Conservation (phyloP, 2,888 invertebrate genomes). For the Cephus pulcher region DNA sequence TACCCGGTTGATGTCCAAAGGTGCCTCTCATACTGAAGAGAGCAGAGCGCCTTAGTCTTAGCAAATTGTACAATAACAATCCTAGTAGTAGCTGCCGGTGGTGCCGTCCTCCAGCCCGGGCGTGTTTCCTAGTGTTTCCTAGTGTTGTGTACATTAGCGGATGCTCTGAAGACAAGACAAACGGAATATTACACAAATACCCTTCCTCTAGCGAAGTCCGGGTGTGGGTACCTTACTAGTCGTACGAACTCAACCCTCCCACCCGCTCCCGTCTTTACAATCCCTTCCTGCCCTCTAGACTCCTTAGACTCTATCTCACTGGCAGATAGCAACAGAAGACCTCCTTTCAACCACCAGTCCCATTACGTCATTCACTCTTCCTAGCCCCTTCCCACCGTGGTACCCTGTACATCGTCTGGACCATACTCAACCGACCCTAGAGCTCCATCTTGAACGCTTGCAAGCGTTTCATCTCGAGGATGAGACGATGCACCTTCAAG, state of each 20-base stretch:
- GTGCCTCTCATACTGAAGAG: conserved; percentile 58
- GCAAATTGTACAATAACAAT: conserved; percentile 68
- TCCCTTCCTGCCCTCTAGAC: conserved; percentile 23
- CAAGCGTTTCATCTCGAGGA: conserved; percentile 56
- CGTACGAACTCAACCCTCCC: conserved; percentile 31
- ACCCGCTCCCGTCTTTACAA: conserved; percentile 24
- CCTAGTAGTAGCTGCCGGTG: conserved; percentile 49
- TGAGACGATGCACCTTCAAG: conserved; percentile 48
- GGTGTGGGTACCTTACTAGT: background rate
- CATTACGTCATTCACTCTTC: conserved; percentile 22
- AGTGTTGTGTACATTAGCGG: conserved; percentile 66
- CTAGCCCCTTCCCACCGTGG: background rate
- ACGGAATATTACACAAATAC: conserved; percentile 68
- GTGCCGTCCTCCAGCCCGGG: conserved; percentile 14
- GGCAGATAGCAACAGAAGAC: conserved; percentile 14
- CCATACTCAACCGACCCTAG: conserved; percentile 32
- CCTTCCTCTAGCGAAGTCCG: conserved; percentile 36
- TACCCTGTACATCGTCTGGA: conserved; percentile 16
- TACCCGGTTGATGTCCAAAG: conserved; percentile 65
- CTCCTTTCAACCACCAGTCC: conserved; percentile 28
- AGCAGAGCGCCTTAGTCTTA: conserved; percentile 53
- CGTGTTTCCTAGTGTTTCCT: conserved; percentile 35
- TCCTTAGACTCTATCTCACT: conserved; percentile 12
- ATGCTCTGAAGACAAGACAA: conserved; percentile 66
- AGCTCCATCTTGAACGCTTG: conserved; percentile 51